phyloP scores from a whole-genome alignment of 2,797 vertebrate genomes.

The Chelon auratus region DNA sequence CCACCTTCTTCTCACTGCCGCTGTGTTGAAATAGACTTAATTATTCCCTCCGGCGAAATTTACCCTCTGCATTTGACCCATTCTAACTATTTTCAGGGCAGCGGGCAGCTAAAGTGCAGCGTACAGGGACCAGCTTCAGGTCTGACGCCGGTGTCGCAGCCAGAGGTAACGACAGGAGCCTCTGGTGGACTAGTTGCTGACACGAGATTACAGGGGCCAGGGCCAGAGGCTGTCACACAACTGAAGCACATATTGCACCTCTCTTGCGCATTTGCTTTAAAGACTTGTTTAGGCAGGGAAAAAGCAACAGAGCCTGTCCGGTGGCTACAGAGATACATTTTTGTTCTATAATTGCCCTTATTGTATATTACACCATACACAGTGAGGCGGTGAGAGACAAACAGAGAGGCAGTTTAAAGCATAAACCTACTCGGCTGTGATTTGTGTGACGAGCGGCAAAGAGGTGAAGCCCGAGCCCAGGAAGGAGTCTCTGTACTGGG shows the following conservation, averaged over 20 bases:
- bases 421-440: constrained; percentile 92
- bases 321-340: background rate
- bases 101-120: constrained; percentile 4
- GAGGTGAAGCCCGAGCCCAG: constrained; percentile 94
- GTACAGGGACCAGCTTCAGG: constrained; percentile 2
- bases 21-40: constrained; percentile 47
- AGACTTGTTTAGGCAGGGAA: background rate
- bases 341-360: background rate
- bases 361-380: background rate
- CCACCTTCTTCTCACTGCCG: constrained; percentile 8
- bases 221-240: background rate
- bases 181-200: constrained; percentile 6
- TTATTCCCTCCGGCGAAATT: constrained; percentile 53
- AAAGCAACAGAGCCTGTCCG: background rate
- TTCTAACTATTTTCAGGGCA: constrained; percentile 14
- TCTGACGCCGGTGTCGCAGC: background rate
- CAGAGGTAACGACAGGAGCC: constrained; percentile 7
- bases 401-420: constrained; percentile 24
- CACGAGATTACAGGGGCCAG: background rate
- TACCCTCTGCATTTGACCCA: constrained; percentile 37
- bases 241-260: background rate
- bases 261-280: background rate
- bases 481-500: constrained; percentile 95
- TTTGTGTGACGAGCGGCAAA: constrained; percentile 92
- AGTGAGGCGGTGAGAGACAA: constrained; percentile 20